These are phyloP conservation scores for Elysia chlorotica DNA, from an alignment of 1,140 invertebrate species.

Conservation along the genomic window DNA sequence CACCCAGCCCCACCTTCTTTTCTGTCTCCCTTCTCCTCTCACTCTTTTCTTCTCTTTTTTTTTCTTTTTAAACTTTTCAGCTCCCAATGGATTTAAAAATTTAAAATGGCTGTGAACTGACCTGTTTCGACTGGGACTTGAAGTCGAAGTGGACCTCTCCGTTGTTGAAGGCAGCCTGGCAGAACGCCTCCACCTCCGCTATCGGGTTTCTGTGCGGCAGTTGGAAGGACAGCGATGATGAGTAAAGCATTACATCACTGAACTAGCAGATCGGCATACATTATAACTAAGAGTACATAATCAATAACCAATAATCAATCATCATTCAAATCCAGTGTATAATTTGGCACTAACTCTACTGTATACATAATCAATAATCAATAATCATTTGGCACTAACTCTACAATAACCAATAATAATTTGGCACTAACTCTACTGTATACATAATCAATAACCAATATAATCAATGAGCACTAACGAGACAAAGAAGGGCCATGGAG, in stretches of 20 bases:
- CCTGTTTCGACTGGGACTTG: slow-evolving; percentile 19
- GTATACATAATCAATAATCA: too few relatives aligned
- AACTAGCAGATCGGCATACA: too few relatives aligned
- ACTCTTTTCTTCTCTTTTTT: neutral
- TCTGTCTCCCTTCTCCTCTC: neutral
- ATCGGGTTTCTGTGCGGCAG: slow-evolving; percentile 38
- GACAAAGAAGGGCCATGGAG: slow-evolving; percentile 40
- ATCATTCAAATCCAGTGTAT: too few relatives aligned
- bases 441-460: too few relatives aligned
- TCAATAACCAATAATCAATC: too few relatives aligned
- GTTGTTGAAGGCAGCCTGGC: slow-evolving; percentile 24
- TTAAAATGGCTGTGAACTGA: neutral
- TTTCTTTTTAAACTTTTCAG: neutral
- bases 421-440: too few relatives aligned
- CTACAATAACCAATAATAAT: too few relatives aligned
- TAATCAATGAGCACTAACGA: too few relatives aligned
- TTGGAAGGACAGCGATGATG: neutral
- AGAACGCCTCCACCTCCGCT: slow-evolving; percentile 36
- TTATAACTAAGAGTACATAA: neutral
- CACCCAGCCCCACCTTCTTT: neutral
- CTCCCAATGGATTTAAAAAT: neutral
- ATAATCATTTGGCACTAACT: too few relatives aligned
- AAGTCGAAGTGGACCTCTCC: slow-evolving; percentile 3
- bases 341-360: too few relatives aligned
- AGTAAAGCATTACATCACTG: too few relatives aligned